A percentile compares a stretch with the other conserved stretches of the same genome.
These are phyloP conservation scores for Lycocorax pyrrhopterus DNA, from an alignment of 2,113 vertebrate genomes.

Conservation along the genomic window DNA sequence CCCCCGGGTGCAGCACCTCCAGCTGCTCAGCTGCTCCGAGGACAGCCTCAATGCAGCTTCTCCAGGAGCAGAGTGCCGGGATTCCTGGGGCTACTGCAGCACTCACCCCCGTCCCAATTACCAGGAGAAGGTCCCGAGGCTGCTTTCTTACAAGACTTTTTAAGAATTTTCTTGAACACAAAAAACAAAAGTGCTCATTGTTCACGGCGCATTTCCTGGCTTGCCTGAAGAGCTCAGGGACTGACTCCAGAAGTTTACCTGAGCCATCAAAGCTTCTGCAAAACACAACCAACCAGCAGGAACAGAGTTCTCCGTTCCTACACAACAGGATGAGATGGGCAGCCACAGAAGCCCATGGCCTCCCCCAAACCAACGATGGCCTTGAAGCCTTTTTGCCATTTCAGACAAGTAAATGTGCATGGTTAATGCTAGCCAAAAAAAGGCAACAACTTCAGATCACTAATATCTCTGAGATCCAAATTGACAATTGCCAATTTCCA, in stretches of 20 bases:
- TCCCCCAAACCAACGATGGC: background rate
- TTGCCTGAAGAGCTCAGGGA: background rate
- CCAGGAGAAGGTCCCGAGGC: constrained; percentile 68
- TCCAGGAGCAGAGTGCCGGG: constrained; percentile 67
- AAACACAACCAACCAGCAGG: background rate
- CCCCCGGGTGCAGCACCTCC: constrained; percentile 70
- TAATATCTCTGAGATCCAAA: background rate
- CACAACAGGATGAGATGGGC: background rate
- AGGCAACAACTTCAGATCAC: background rate
- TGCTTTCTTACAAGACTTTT: constrained; percentile 72
- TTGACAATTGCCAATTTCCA: background rate
- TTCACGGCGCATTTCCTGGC: accelerated
- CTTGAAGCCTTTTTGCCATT: background rate
- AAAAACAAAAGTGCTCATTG: background rate
- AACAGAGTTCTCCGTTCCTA: background rate
- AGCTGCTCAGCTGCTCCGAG: constrained; percentile 71
- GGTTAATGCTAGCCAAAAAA: background rate
- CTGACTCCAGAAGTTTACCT: background rate
- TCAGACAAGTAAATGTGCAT: background rate
- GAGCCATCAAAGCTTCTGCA: background rate
- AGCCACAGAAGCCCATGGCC: background rate
- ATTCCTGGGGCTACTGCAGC: constrained; percentile 70
- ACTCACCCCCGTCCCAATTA: constrained; percentile 70
- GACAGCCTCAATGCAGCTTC: constrained; percentile 70
- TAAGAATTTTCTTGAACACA: constrained; percentile 66